Evolutionary conservation across 2,113 vertebrate species (phyloP).

Genomic region (Mobula hypostoma): DNA sequence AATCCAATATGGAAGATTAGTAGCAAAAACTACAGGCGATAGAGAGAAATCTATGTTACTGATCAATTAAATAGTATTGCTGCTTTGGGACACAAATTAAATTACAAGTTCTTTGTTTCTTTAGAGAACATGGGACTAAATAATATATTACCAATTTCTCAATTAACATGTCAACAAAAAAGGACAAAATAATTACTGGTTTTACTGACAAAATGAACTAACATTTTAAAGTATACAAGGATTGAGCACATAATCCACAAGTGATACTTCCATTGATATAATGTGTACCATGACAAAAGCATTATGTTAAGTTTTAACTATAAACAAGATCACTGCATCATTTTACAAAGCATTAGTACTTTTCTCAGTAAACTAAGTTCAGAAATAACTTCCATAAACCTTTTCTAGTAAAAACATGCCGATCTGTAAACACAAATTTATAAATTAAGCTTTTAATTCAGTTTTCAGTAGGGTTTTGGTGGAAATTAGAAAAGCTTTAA

Average conservation of each 20-base stretch:
- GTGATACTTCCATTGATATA: constrained; percentile 5
- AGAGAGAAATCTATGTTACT: neutral
- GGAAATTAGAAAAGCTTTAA: neutral
- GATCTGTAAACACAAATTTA: neutral
- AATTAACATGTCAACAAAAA: neutral
- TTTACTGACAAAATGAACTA: constrained; percentile 15
- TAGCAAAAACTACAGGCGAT: neutral
- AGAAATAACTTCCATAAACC: neutral
- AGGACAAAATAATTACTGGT: neutral
- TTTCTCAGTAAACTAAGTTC: neutral
- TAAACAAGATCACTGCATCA: neutral
- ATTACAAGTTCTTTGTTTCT: neutral
- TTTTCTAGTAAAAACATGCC: neutral
- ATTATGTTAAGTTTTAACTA: neutral
- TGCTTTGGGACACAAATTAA: neutral
- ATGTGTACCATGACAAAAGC: neutral
- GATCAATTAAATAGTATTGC: neutral
- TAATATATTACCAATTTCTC: neutral
- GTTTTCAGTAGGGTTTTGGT: neutral
- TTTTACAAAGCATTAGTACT: neutral
- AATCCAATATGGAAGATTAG: neutral
- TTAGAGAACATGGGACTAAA: neutral
- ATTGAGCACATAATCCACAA: neutral
- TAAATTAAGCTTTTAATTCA: neutral
- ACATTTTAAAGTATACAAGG: neutral